phyloP scores from a whole-genome alignment of 2,888 invertebrate species.

The Busseola fusca region DNA sequence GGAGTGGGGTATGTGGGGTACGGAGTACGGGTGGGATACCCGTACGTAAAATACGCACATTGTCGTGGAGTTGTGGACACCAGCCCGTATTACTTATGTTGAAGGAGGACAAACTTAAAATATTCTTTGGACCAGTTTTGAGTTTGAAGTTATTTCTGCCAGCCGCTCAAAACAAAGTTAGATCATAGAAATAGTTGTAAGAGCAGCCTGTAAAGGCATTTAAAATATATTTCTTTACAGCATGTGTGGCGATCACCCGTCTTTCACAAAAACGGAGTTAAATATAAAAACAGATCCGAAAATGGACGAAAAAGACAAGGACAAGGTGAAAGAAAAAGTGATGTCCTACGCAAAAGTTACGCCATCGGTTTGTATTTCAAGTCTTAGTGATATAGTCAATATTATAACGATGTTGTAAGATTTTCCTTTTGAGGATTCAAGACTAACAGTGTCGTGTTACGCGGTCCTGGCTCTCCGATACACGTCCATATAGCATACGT shows the following conservation, averaged over 20 bases:
- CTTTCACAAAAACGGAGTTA: constrained; percentile 81
- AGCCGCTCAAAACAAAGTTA: neutral
- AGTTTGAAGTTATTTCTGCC: neutral
- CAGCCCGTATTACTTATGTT: too few species aligned
- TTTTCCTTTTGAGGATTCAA: neutral
- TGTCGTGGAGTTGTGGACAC: too few species aligned
- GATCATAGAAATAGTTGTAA: neutral
- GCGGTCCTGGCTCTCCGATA: neutral
- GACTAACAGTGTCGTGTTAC: neutral
- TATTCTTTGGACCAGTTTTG: neutral
- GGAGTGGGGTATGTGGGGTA: too few species aligned
- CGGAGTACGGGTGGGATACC: too few species aligned
- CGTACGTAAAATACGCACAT: too few species aligned
- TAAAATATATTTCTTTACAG: constrained; percentile 63
- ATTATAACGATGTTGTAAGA: neutral
- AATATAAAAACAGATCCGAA: constrained; percentile 70
- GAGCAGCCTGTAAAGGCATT: constrained; percentile 20
- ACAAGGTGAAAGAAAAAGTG: constrained; percentile 66
- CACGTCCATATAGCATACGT: neutral
- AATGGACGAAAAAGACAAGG: constrained; percentile 65
- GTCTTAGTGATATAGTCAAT: constrained; percentile 1
- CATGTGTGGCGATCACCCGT: constrained; percentile 86
- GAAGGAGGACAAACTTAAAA: neutral
- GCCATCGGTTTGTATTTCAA: constrained; percentile 70
- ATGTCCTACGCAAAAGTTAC: constrained; percentile 70